Evolutionary conservation across 2,797 vertebrate genomes (phyloP), one percentile per base, ranked within the genome.

Genomic region (Spinus pinus): DNA sequence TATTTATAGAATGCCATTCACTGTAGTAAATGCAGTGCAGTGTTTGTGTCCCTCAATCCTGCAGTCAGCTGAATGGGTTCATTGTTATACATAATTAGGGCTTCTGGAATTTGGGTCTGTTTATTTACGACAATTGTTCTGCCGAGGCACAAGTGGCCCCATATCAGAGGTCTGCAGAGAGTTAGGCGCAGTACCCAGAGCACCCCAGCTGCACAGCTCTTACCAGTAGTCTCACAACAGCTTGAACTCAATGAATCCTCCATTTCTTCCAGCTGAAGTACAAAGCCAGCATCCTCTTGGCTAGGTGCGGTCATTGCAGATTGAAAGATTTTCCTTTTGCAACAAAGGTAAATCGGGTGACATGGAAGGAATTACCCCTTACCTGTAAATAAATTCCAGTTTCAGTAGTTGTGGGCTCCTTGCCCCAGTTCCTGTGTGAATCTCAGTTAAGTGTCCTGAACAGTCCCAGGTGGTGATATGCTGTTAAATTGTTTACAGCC

Each of bases 51-150:
- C 74, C 30, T 54, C 72, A n/a, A 4, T 86, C 50, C 79, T 50
- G 42, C 9, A 35, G 90, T 90, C 81, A 94, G 90, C 75, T 81
- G 84, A 95, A 88, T 89, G 31, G 66, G 60, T 85, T 84, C 47
- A 61, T 96, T 96, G 93, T 96, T 78, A 77, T 24, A 71, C 31
- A 4, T 89, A 89, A 92, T 94, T 86, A 81, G 69, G 81, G 75
- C 62, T 96, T 95, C 94, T 97, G 93, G 95, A 92, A 95, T 86
- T 85, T 81, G 79, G 35, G 42, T 78, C 79, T 88, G 50, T 93
- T 94, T 92, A 89, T 92, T 93, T 89, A 83, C 75, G 83, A 51
- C 58, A 46, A 12, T 93, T 94, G 81, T 89, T 95, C 46, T 74
- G 44, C 56, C 3, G 20, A 85, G 53, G 51, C 78, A 65, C 51